These are phyloP conservation scores for Dryobates pubescens DNA, from an alignment of 2,797 vertebrate species.

Conservation along the genomic window DNA sequence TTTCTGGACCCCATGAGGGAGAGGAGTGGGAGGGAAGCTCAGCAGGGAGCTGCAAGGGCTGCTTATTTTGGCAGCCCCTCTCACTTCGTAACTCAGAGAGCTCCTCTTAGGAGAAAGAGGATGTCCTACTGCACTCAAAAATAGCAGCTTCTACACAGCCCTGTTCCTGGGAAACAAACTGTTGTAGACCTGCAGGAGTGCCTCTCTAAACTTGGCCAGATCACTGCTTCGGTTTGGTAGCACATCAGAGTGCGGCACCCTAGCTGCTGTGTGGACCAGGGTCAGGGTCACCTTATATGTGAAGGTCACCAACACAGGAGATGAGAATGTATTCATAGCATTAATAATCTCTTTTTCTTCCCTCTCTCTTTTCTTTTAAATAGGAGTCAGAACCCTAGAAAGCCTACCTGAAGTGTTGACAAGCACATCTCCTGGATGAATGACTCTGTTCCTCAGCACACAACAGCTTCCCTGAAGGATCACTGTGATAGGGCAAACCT, in stretches of 20 bases:
- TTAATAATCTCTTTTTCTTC: not conserved
- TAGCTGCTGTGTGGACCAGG: not conserved
- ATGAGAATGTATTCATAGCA: not conserved
- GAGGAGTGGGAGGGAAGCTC: not conserved
- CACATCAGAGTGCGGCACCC: not conserved
- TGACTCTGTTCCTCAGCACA: slow-evolving; percentile 62
- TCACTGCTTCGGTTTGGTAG: not conserved
- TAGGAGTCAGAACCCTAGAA: slow-evolving; percentile 67
- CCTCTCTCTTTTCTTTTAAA: not conserved
- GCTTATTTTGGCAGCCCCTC: not conserved
- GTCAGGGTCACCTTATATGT: not conserved
- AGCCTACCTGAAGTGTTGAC: not conserved
- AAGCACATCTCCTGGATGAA: slow-evolving; percentile 64
- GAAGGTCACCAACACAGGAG: not conserved
- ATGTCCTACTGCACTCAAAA: not conserved
- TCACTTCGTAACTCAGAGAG: not conserved
- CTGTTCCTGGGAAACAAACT: not conserved
- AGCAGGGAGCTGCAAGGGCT: not conserved
- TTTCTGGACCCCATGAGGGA: not conserved
- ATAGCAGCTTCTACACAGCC: not conserved
- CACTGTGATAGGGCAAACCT: slow-evolving; percentile 76
- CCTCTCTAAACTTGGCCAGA: not conserved
- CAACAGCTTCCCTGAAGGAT: slow-evolving; percentile 70
- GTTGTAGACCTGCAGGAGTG: not conserved
- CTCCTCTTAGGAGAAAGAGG: not conserved